Conservation (phyloP, 2,888 invertebrate genomes). For the Panzeria rudis region DNA sequence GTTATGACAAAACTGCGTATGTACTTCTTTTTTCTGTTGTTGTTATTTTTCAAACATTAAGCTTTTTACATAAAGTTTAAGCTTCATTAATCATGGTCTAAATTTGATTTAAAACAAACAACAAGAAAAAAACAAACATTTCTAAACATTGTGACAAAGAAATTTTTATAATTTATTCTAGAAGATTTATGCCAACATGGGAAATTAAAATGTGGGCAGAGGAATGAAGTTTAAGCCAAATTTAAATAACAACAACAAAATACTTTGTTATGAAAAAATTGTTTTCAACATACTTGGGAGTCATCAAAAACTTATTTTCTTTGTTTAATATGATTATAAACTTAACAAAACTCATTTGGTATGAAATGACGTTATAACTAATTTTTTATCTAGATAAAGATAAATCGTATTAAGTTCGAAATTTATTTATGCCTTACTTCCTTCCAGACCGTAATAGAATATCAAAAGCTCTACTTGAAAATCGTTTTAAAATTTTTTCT, state of each 20-base stretch:
- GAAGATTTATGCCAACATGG: conserved; percentile 2
- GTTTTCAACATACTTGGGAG: background rate
- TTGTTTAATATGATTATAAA: background rate
- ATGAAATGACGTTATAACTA: background rate
- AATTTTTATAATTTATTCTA: conserved; percentile 7
- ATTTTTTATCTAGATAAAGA: too few species aligned
- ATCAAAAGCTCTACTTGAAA: too few species aligned
- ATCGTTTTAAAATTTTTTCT: too few species aligned
- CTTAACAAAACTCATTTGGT: background rate
- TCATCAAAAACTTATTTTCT: background rate
- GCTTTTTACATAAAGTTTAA: conserved; percentile 46
- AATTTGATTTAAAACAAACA: conserved; percentile 24
- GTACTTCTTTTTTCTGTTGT: background rate
- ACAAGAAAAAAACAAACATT: conserved; percentile 16
- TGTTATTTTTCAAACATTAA: background rate
- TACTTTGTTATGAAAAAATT: background rate
- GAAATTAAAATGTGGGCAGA: conserved; percentile 39
- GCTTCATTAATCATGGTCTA: conserved; percentile 67
- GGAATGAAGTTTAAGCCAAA: conserved; percentile 14
- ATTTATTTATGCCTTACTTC: too few species aligned
- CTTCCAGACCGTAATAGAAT: too few species aligned
- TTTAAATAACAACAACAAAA: background rate
- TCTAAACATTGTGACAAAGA: conserved; percentile 11
- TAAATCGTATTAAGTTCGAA: too few species aligned
- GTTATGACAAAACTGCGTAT: conserved; percentile 35